Percentiles rank a stretch among this genome's conserved stretches.
Evolutionary conservation across 2,797 vertebrate genomes (phyloP).

Genomic region (Rhincodon typus): DNA sequence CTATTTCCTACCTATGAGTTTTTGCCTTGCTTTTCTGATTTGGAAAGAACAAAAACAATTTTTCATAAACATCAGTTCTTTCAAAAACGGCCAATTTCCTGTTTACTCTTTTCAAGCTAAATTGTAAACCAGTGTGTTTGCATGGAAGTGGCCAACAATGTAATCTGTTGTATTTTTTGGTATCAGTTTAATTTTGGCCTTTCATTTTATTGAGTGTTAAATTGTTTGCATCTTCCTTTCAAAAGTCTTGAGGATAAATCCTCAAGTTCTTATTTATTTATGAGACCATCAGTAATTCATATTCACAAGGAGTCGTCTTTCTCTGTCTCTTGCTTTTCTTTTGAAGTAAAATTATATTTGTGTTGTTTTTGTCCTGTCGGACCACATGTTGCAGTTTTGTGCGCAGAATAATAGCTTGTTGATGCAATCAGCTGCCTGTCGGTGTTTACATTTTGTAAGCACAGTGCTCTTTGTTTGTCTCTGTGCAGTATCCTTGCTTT

Average conservation of each 20-base stretch:
- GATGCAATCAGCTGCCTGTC: not conserved
- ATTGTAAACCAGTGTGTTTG: not conserved
- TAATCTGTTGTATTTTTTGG: not conserved
- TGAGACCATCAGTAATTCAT: not conserved
- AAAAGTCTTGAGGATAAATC: not conserved
- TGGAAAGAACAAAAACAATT: not conserved
- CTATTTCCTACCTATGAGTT: not conserved
- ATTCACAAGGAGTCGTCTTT: not conserved
- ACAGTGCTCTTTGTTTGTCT: constrained; percentile 23
- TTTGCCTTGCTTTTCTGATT: not conserved
- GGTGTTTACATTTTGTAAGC: no score
- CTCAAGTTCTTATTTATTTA: not conserved
- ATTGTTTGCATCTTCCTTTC: not conserved
- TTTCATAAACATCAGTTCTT: not conserved
- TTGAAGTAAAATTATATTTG: not conserved
- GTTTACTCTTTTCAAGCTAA: not conserved
- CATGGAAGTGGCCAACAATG: not conserved
- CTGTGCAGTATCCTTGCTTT: not conserved
- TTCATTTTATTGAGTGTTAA: not conserved
- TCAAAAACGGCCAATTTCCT: not conserved
- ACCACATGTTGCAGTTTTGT: not conserved
- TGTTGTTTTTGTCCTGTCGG: not conserved
- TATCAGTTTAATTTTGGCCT: not conserved
- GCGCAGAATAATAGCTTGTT: not conserved
- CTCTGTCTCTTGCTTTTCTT: not conserved